Conservation (phyloP, 2,113 vertebrate genomes). For the Nibea coibor region DNA sequence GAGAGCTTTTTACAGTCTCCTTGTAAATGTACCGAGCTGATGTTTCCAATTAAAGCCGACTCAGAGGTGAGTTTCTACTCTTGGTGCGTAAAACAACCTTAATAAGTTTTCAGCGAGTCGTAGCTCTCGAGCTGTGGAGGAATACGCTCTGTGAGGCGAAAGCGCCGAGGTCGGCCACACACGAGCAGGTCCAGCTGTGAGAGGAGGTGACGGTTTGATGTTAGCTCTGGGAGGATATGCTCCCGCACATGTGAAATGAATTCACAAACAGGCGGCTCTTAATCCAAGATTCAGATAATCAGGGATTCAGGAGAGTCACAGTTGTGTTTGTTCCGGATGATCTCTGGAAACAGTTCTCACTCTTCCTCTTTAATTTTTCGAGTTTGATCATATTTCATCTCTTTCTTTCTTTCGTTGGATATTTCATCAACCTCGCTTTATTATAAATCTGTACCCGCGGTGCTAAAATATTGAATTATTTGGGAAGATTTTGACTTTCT, state of each 20-base stretch:
- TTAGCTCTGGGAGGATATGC: constrained; percentile 61
- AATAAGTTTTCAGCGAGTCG: constrained; percentile 80
- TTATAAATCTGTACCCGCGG: too few relatives aligned
- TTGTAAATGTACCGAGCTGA: constrained; percentile 87
- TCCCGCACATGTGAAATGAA: constrained; percentile 45
- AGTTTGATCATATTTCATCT: too few relatives aligned
- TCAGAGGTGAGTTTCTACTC: constrained; percentile 83
- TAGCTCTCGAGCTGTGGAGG: constrained; percentile 76
- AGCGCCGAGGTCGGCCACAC: constrained; percentile 76
- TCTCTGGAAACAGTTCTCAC: background rate
- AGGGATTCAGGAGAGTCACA: background rate
- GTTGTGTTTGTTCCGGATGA: background rate
- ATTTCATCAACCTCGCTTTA: too few relatives aligned
- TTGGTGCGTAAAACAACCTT: constrained; percentile 84
- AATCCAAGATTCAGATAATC: background rate
- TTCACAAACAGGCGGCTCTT: constrained; percentile 18
- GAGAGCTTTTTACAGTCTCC: constrained; percentile 84
- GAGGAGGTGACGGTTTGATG: constrained; percentile 64
- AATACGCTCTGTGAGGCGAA: constrained; percentile 78
- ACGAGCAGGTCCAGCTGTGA: constrained; percentile 67
- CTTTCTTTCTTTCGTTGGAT: too few relatives aligned
- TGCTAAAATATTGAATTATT: too few relatives aligned
- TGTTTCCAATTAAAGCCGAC: constrained; percentile 89
- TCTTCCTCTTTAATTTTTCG: too few relatives aligned
- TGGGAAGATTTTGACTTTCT: too few relatives aligned